These are phyloP conservation scores for Semotilus atromaculatus DNA, from an alignment of 2,797 vertebrate species.

Conservation along the genomic window DNA sequence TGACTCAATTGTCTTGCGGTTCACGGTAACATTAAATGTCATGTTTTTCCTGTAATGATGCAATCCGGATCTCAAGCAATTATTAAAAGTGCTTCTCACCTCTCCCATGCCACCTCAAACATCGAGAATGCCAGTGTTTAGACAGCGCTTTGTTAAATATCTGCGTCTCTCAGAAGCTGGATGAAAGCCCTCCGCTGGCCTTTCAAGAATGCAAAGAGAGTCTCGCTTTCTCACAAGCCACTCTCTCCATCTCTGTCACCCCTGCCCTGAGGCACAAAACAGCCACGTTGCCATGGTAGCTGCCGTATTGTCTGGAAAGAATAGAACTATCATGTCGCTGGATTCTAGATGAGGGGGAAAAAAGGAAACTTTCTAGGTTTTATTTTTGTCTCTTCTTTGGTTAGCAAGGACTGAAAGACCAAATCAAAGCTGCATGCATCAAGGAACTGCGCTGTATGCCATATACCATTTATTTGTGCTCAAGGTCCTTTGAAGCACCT, in stretches of 20 bases:
- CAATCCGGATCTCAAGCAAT: not conserved
- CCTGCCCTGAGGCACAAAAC: conserved; percentile 66
- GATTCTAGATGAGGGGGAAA: conserved; percentile 53
- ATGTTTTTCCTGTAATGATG: conserved; percentile 17
- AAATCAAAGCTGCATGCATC: conserved; percentile 16
- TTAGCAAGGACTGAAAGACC: conserved; percentile 5
- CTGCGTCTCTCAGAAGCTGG: conserved; percentile 32
- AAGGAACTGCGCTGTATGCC: not conserved
- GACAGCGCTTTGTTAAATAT: conserved; percentile 37
- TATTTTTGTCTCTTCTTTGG: conserved; percentile 33
- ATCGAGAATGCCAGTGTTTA: conserved; percentile 11
- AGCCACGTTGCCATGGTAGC: conserved; percentile 72
- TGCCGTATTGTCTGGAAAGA: conserved; percentile 70
- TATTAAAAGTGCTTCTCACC: conserved; percentile 25
- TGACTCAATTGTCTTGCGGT: conserved; percentile 20
- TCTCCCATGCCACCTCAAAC: not conserved
- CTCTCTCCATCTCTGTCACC: conserved; percentile 75
- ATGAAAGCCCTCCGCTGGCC: conserved; percentile 42
- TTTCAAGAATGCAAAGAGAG: conserved; percentile 71
- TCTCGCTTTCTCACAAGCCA: conserved; percentile 63
- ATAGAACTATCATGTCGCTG: conserved; percentile 64
- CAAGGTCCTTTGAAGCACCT: conserved; percentile 18
- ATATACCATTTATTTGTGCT: conserved; percentile 22
- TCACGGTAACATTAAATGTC: not conserved
- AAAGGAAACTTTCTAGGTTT: conserved; percentile 20